A percentile compares a stretch with the other conserved stretches of the same genome.
phyloP scores from a whole-genome alignment of 2,113 vertebrate genomes.

The Centropus bengalensis region DNA sequence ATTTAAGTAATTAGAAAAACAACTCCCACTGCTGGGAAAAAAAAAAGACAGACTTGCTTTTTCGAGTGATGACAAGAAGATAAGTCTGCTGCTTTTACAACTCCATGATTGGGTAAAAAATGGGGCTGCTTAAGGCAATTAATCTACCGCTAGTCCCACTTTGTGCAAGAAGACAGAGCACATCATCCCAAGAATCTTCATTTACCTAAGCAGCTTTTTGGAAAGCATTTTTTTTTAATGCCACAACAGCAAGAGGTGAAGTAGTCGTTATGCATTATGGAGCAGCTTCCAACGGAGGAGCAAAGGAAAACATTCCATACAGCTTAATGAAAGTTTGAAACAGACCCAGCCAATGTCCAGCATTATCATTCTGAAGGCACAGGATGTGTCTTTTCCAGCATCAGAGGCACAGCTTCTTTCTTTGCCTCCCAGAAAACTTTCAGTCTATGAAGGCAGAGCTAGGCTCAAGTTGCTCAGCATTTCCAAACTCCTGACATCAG shows the following conservation, averaged over 20 bases:
- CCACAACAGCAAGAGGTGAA: neutral
- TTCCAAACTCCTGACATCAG: neutral
- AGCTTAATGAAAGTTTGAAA: neutral
- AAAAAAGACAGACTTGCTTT: neutral
- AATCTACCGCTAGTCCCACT: neutral
- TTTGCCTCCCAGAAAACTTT: neutral
- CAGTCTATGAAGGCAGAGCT: neutral
- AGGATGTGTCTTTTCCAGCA: neutral
- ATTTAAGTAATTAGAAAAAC: neutral
- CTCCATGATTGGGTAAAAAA: neutral
- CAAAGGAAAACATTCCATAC: neutral
- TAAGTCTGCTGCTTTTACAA: neutral
- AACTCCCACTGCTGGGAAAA: neutral
- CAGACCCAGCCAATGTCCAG: neutral
- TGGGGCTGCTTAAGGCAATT: neutral
- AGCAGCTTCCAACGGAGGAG: neutral
- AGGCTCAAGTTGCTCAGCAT: neutral
- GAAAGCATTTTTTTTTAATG: neutral
- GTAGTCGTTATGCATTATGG: neutral
- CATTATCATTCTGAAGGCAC: neutral
- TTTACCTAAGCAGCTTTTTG: neutral
- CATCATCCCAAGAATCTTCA: neutral
- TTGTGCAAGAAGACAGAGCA: neutral
- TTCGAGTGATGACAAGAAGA: neutral
- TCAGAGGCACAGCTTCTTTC: neutral